phyloP scores from a whole-genome alignment of 2,888 invertebrate species.

The Boloria selene region DNA sequence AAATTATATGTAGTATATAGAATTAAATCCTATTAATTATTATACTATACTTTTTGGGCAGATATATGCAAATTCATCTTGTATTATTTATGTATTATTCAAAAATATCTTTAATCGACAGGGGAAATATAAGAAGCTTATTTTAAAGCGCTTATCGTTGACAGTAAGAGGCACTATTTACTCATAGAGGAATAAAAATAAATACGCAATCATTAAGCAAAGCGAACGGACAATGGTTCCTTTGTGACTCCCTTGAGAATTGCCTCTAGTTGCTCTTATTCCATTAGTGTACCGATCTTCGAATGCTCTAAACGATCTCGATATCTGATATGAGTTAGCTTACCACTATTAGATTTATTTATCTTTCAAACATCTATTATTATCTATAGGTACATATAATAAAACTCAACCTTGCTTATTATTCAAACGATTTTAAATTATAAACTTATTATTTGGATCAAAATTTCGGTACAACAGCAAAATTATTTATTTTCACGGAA shows the following conservation, averaged over 20 bases:
- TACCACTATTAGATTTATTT: not conserved
- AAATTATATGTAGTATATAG: too few relatives aligned
- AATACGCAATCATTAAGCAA: constrained; percentile 27
- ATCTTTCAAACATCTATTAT: too few relatives aligned
- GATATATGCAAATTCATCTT: too few relatives aligned
- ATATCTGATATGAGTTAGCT: constrained; percentile 21
- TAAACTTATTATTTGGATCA: too few relatives aligned
- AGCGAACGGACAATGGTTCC: constrained; percentile 25
- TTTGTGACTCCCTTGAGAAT: constrained; percentile 61
- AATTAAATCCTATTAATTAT: too few relatives aligned
- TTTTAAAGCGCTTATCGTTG: not conserved
- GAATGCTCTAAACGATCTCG: constrained; percentile 18
- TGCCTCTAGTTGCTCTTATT: constrained; percentile 59
- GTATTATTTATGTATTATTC: not conserved
- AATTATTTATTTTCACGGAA: too few relatives aligned
- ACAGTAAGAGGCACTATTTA: constrained; percentile 16
- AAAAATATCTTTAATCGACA: not conserved
- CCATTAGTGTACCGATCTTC: constrained; percentile 49
- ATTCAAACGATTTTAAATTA: too few relatives aligned
- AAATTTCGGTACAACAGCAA: too few relatives aligned
- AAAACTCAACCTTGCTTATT: too few relatives aligned
- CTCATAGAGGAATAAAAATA: constrained; percentile 29
- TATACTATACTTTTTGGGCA: too few relatives aligned
- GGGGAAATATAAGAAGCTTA: not conserved
- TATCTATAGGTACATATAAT: too few relatives aligned